phyloP scores from a whole-genome alignment of 2,113 vertebrate species.

The Collichthys lucidus region DNA sequence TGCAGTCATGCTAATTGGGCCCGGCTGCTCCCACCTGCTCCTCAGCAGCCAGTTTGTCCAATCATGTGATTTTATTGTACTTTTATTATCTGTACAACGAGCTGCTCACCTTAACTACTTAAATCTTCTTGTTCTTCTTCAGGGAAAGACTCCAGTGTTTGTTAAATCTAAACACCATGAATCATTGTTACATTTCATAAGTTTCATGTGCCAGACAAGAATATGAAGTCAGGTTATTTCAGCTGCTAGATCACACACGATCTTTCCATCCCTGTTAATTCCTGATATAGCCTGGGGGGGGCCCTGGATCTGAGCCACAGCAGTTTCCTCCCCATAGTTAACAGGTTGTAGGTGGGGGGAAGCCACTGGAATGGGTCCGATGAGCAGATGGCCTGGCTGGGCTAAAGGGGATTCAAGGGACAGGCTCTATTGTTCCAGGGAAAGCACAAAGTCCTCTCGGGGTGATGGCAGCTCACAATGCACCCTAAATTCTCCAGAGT shows the following conservation, averaged over 20 bases:
- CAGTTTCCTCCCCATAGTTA: conserved; percentile 45
- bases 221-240: neutral
- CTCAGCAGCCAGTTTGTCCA: conserved; percentile 9
- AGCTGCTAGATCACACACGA: conserved; percentile 5
- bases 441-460: conserved; percentile 64
- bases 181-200: no score
- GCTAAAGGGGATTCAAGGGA: conserved; percentile 58
- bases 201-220: no score
- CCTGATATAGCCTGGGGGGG: conserved; percentile 8
- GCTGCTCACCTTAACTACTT: neutral
- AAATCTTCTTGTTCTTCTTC: neutral
- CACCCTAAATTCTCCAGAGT: conserved; percentile 59
- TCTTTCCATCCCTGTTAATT: conserved; percentile 22
- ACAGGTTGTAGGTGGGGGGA: conserved; percentile 83
- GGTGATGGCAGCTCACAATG: conserved; percentile 60
- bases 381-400: conserved; percentile 80
- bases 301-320: conserved; percentile 25
- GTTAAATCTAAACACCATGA: neutral
- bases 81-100: neutral
- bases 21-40: conserved; percentile 56
- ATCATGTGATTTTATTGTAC: neutral
- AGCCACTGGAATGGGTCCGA: conserved; percentile 68
- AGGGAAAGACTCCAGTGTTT: neutral
- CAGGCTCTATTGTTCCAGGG: conserved; percentile 73
- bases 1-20: conserved; percentile 45